Evolutionary conservation across 2,797 vertebrate species (phyloP).

Genomic region (Acestrorhynchus altus): DNA sequence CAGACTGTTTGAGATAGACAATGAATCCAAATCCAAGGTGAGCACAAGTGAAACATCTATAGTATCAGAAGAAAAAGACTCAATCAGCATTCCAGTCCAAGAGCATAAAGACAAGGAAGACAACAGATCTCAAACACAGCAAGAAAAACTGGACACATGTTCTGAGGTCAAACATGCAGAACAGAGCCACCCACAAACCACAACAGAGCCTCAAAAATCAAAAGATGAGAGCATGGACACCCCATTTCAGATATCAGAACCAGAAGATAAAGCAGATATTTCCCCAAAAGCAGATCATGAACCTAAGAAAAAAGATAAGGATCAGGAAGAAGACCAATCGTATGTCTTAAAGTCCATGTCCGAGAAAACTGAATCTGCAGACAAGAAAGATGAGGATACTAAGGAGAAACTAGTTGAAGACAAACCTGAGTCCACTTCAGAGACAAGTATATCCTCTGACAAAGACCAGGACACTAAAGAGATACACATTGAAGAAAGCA

Average conservation of each 20-base stretch:
- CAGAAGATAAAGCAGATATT: constrained; percentile 36
- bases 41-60: constrained; percentile 16
- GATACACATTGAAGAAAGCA: constrained; percentile 9
- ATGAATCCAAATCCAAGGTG: constrained; percentile 15
- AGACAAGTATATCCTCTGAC: constrained; percentile 42
- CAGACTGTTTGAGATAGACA: neutral
- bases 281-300: constrained; percentile 25
- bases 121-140: neutral
- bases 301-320: constrained; percentile 23
- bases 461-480: constrained; percentile 49
- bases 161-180: neutral
- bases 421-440: constrained; percentile 49
- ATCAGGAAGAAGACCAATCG: constrained; percentile 18
- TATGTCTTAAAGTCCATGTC: neutral
- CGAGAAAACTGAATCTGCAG: constrained; percentile 33
- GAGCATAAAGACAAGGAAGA: constrained; percentile 9
- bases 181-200: constrained; percentile 12
- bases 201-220: neutral
- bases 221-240: constrained; percentile 21
- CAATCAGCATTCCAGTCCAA: neutral
- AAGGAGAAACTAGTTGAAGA: constrained; percentile 59
- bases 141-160: constrained; percentile 20
- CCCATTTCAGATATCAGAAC: constrained; percentile 29
- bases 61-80: constrained; percentile 1
- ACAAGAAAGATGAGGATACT: constrained; percentile 7